These are phyloP conservation scores for Dicyema japonicum DNA, from an alignment of 1,140 invertebrate genomes.

Conservation along the genomic window DNA sequence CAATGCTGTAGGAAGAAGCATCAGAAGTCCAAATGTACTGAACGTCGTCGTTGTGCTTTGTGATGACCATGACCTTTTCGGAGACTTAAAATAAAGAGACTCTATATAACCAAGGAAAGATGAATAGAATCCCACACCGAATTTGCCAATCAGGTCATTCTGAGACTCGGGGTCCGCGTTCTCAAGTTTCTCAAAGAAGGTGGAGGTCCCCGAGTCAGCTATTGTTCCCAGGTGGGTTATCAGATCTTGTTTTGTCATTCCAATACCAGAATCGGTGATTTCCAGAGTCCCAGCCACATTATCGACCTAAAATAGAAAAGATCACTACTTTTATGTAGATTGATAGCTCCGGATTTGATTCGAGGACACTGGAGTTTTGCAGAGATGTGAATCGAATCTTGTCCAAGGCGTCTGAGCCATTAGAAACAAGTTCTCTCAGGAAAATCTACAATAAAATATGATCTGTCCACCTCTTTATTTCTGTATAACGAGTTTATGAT, in stretches of 20 bases:
- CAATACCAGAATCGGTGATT: constrained; percentile 44
- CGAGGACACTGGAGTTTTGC: constrained; percentile 4
- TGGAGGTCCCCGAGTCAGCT: constrained; percentile 40
- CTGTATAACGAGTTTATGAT: constrained; percentile 4
- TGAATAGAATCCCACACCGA: constrained; percentile 88
- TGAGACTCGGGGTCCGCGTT: no score
- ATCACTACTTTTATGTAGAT: constrained; percentile 4
- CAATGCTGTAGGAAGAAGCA: constrained; percentile 46
- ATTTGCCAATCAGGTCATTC: constrained; percentile 32
- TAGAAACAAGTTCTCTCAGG: constrained; percentile 3
- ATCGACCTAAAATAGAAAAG: no score
- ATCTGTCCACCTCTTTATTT: constrained; percentile 3
- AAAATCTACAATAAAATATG: constrained; percentile 1
- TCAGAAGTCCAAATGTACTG: constrained; percentile 88
- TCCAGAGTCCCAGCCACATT: constrained; percentile 1
- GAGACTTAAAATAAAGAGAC: constrained; percentile 10
- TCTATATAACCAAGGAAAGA: constrained; percentile 36
- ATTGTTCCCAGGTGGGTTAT: constrained; percentile 57
- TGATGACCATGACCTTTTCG: constrained; percentile 34
- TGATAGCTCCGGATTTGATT: constrained; percentile 3
- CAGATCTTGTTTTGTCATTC: constrained; percentile 58
- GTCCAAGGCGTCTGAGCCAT: constrained; percentile 2
- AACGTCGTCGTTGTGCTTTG: constrained; percentile 67
- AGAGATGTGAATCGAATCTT: constrained; percentile 3
- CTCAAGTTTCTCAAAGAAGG: constrained; percentile 72